Evolutionary conservation across 2,113 vertebrate genomes (phyloP).

Genomic region (Tringa solitaria): DNA sequence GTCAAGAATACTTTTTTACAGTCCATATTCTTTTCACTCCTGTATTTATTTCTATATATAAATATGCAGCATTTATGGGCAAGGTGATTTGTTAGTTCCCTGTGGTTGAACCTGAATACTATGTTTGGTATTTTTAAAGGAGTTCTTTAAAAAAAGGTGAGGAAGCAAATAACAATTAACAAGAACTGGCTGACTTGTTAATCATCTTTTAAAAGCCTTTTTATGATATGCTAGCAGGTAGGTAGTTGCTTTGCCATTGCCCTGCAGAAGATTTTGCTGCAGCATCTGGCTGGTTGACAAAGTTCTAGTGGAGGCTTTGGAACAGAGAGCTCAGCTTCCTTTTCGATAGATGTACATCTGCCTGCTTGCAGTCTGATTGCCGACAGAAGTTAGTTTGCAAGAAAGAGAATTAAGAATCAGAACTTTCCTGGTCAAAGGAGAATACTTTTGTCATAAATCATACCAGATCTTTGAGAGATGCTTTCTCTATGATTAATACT

Average conservation of each 20-base stretch:
- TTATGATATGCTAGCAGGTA: not conserved
- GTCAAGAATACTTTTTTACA: not conserved
- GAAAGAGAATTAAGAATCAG: not conserved
- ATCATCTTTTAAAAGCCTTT: not conserved
- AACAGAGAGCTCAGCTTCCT: not conserved
- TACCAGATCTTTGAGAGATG: not conserved
- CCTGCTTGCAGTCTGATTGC: not conserved
- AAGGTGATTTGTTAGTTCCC: not conserved
- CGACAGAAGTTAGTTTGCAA: not conserved
- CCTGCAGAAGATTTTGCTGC: not conserved
- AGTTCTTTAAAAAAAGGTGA: not conserved
- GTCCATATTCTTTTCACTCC: not conserved
- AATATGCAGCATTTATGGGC: not conserved
- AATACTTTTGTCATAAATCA: not conserved
- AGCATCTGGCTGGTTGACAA: not conserved
- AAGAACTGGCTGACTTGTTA: not conserved
- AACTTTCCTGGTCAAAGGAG: not conserved
- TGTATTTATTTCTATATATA: not conserved
- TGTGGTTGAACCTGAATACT: not conserved
- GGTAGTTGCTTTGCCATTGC: not conserved
- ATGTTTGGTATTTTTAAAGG: slow-evolving; percentile 13
- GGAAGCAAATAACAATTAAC: slow-evolving; percentile 15
- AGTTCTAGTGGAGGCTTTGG: not conserved
- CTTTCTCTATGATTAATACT: not conserved
- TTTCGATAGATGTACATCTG: not conserved